Base-by-base conservation (phyloP, 2,797 vertebrate species). In the Argya squamiceps region DNA sequence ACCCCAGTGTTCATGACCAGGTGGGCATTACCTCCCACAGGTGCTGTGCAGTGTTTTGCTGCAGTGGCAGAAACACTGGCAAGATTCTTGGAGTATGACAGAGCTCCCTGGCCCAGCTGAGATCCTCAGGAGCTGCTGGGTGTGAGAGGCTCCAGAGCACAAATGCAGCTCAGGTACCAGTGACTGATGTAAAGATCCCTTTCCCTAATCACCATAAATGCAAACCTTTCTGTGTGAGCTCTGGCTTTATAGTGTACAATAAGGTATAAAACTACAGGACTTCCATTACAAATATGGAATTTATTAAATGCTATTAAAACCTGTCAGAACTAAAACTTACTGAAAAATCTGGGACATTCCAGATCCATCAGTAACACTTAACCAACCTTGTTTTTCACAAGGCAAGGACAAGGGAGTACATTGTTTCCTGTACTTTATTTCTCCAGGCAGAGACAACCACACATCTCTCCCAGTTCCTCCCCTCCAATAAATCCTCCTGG, bases 391-490 rank as follows among this genome's bases (percentile, higher is more conserved):
- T 78, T 94, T 80, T 64, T 75, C 73, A 46, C 84, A 83, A 75
- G 89, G 89, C 73, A 83, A 84, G 60, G 62, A 83, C 76, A 87
- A 86, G 37, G 5, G 24, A 39, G 20, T 49, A 46, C 13, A 9
- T 30, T 10, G 18, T 64, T 96, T 94, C 58, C 91, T 90, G 7
- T 21, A 37, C 55, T 93, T 96, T 94, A 95, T 92, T 96, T 87
- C 55, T 90, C 36, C 52, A 85, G 53, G 53, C 67, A 67, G 32
- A 93, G 36, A 55, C 62, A 93, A 47, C 32, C 34, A 71, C 43
- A 27, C 16, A 53, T 21, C 67, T 69, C 34, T 60, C 69, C 81
- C 77, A 30, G 2, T 60, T 89, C 50, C 52, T 92, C 30, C 55
- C 4, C 0, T 59, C 47, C 53, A 53, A 62, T 65, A 74, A 86